Conservation (phyloP, 2,888 invertebrate genomes). For the Scaeva pyrastri region DNA sequence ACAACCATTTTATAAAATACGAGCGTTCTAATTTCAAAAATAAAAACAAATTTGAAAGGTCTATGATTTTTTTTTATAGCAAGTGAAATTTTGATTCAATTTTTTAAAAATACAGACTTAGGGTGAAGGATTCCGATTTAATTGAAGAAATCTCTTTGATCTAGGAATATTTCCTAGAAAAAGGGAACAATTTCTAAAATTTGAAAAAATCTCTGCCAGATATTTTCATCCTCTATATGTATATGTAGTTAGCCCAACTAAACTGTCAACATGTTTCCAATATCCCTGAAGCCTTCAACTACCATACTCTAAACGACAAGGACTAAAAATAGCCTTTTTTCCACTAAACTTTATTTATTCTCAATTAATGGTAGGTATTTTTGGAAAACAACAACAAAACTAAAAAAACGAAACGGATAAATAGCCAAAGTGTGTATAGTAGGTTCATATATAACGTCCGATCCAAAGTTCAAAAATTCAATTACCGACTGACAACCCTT, state of each 20-base stretch:
- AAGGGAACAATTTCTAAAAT: not conserved
- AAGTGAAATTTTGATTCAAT: not conserved
- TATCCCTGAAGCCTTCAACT: not conserved
- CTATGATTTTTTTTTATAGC: not conserved
- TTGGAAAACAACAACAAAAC: slow-evolving; percentile 8
- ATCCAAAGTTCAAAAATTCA: slow-evolving; percentile 70
- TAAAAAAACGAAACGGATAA: slow-evolving; percentile 33
- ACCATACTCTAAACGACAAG: not conserved
- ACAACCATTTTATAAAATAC: slow-evolving; percentile 2
- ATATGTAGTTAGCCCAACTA: slow-evolving; percentile 25
- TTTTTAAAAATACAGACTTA: too few relatives aligned
- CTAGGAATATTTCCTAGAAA: not conserved
- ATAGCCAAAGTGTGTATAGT: slow-evolving; percentile 51
- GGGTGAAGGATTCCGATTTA: too few relatives aligned
- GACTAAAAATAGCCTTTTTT: slow-evolving; percentile 21
- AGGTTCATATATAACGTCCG: slow-evolving; percentile 26
- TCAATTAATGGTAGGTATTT: slow-evolving; percentile 67
- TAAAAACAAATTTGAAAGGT: not conserved
- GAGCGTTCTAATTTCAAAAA: not conserved
- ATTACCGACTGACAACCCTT: slow-evolving; percentile 60
- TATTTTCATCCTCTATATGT: slow-evolving; percentile 1
- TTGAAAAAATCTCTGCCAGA: slow-evolving; percentile 13
- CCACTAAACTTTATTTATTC: slow-evolving; percentile 56
- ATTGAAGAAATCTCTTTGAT: not conserved
- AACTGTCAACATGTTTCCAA: slow-evolving; percentile 30